Percentiles rank a stretch among this genome's conserved stretches.
Conservation (phyloP, 1,140 invertebrate genomes). For the Bactericera cockerelli region DNA sequence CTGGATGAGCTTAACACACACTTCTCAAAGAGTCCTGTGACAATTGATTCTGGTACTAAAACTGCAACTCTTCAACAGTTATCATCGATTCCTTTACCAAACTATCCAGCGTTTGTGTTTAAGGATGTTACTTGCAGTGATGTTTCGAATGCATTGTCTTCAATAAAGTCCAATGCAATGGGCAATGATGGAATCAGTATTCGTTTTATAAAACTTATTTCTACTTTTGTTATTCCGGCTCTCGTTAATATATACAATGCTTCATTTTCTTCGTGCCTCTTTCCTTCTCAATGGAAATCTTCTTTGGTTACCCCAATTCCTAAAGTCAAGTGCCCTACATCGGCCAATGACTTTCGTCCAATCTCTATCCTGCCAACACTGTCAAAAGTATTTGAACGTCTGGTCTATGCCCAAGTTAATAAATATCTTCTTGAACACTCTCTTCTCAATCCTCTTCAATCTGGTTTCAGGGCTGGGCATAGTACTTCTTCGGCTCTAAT, state of each 20-base stretch:
- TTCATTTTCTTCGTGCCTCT: not conserved
- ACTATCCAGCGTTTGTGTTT: not conserved
- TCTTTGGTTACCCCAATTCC: not conserved
- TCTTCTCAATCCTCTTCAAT: conserved; percentile 17
- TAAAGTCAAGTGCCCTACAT: not conserved
- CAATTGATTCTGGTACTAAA: not conserved
- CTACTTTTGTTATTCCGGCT: not conserved
- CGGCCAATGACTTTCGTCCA: not conserved
- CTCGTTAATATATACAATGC: not conserved
- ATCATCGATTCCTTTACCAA: not conserved
- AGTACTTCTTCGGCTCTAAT: conserved; percentile 24
- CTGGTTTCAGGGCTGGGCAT: conserved; percentile 23
- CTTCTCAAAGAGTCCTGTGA: not conserved
- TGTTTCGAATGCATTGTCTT: not conserved
- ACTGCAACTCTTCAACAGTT: not conserved
- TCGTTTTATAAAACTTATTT: not conserved
- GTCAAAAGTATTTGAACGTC: not conserved
- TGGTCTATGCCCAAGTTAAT: not conserved
- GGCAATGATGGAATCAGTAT: not conserved
- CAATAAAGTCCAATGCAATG: not conserved
- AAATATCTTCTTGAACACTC: not conserved
- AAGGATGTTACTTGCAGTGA: not conserved
- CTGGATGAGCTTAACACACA: not conserved
- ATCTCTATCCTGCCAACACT: not conserved
- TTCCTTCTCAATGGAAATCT: not conserved